Evolutionary conservation across 1,140 invertebrate genomes (phyloP).

Genomic region (Ostrea denselamellosa): DNA sequence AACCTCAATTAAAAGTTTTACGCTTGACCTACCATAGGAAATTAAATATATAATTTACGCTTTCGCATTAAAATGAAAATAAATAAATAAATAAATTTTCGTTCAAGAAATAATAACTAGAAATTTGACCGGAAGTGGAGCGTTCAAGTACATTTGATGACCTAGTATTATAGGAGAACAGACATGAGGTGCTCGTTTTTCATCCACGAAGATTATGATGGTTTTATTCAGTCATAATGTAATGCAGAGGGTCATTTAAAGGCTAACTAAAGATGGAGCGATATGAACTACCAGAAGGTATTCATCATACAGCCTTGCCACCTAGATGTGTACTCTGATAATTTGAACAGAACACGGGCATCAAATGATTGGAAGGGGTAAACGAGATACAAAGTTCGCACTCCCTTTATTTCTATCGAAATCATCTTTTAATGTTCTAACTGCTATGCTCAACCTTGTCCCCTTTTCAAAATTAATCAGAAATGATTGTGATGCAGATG

Average conservation of each 20-base stretch:
- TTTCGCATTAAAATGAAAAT: neutral
- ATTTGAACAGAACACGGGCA: slow-evolving; percentile 25
- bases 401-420: slow-evolving; percentile 18
- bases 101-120: neutral
- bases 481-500: slow-evolving; percentile 2
- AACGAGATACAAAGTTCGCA: slow-evolving; percentile 8
- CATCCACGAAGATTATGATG: slow-evolving; percentile 20
- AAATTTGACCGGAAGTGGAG: slow-evolving; percentile 30
- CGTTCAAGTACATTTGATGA: slow-evolving; percentile 29
- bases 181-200: slow-evolving; percentile 27
- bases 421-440: slow-evolving; percentile 20
- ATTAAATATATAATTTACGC: too few species aligned
- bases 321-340: slow-evolving; percentile 31
- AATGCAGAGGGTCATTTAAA: slow-evolving; percentile 37
- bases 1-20: too few species aligned
- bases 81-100: neutral
- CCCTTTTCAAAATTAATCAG: slow-evolving; percentile 13
- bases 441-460: neutral
- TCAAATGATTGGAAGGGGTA: slow-evolving; percentile 19
- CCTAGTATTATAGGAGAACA: slow-evolving; percentile 16
- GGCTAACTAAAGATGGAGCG: slow-evolving; percentile 31
- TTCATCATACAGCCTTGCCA: slow-evolving; percentile 23
- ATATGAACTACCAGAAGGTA: slow-evolving; percentile 31
- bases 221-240: slow-evolving; percentile 37
- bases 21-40: too few species aligned